A percentile compares a stretch with the other conserved stretches of the same genome.
Conservation (phyloP, 1,140 invertebrate species). For the Plodia interpunctella region DNA sequence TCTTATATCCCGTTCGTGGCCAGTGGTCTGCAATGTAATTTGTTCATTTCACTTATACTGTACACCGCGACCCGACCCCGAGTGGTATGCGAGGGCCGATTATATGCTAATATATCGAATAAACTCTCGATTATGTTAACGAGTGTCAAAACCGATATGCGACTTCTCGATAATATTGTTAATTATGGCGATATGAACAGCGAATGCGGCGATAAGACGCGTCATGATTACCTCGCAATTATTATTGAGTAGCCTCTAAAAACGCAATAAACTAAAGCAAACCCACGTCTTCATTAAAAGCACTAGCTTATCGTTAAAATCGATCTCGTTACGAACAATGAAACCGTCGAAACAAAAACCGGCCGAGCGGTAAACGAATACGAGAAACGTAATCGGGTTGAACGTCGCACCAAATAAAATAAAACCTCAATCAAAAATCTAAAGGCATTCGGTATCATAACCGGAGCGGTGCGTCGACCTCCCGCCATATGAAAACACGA, state of each 20-base stretch:
- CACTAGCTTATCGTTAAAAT: conserved; percentile 62
- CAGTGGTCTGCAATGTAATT: no score
- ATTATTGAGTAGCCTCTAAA: background rate
- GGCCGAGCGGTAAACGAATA: conserved; percentile 61
- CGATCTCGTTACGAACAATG: conserved; percentile 70
- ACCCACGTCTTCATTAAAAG: conserved; percentile 69
- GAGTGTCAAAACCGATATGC: conserved; percentile 23
- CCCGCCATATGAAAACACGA: conserved; percentile 44
- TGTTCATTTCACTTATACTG: conserved; percentile 21
- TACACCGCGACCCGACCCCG: conserved; percentile 36
- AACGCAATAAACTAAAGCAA: conserved; percentile 23
- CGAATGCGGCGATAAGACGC: background rate
- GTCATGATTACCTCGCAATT: background rate
- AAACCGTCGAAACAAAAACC: conserved; percentile 68
- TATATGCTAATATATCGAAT: conserved; percentile 53
- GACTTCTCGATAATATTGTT: conserved; percentile 13
- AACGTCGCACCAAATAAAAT: conserved; percentile 63
- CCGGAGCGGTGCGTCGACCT: conserved; percentile 66
- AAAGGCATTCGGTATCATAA: conserved; percentile 68
- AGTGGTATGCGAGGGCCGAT: conserved; percentile 27
- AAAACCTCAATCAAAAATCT: conserved; percentile 73
- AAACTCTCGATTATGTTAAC: conserved; percentile 31
- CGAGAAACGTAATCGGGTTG: conserved; percentile 65
- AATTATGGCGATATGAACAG: background rate
- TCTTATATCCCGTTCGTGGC: no score